These are phyloP conservation scores for Sorex araneus DNA, from an alignment of 2,113 vertebrate species.

Conservation along the genomic window DNA sequence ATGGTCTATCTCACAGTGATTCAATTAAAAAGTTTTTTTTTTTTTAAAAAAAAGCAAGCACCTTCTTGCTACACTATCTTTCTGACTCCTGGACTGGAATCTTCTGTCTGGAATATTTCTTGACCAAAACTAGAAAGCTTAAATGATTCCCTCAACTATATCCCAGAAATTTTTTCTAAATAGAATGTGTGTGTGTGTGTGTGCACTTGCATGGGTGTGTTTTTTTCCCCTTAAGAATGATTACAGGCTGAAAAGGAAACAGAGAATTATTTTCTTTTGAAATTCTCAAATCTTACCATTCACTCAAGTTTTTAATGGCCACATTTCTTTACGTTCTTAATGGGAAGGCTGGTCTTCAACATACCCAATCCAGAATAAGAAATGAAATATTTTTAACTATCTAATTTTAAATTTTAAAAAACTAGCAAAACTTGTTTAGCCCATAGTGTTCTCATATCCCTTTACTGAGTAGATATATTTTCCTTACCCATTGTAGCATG, in stretches of 20 bases:
- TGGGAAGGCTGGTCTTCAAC: not conserved
- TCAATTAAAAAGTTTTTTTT: no score
- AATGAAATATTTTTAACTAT: conserved; percentile 41
- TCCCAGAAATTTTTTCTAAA: not conserved
- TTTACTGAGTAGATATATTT: not conserved
- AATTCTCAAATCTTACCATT: conserved; percentile 15
- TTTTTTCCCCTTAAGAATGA: not conserved
- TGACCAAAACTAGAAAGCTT: not conserved
- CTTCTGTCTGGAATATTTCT: not conserved
- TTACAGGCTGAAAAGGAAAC: not conserved
- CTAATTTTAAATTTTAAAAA: conserved; percentile 25
- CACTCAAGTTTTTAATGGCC: no score
- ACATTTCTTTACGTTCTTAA: not conserved
- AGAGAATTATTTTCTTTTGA: conserved; percentile 24
- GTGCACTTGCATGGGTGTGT: no score
- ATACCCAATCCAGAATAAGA: not conserved
- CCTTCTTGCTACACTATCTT: no score
- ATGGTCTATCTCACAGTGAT: no score
- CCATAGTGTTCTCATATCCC: not conserved
- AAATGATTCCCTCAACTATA: not conserved
- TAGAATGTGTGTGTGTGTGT: not conserved
- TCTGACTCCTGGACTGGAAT: not conserved
- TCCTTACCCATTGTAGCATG: not conserved
- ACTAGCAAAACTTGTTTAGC: not conserved
- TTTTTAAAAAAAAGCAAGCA: no score